These are phyloP conservation scores for Catostomus latipinnis DNA, from an alignment of 2,797 vertebrate genomes.

Conservation along the genomic window DNA sequence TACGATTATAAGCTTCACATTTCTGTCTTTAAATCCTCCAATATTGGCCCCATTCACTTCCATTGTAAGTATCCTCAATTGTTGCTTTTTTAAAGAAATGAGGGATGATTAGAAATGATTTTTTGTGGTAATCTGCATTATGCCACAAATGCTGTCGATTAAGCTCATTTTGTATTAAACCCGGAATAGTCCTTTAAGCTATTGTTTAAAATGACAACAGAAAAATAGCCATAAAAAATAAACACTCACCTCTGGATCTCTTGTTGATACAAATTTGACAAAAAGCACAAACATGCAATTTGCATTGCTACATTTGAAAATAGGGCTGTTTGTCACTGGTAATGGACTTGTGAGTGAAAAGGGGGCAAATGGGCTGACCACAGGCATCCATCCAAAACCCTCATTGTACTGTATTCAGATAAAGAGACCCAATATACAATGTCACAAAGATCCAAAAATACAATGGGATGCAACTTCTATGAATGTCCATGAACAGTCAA, in stretches of 20 bases:
- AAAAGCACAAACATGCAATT: constrained; percentile 37
- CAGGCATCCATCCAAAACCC: constrained; percentile 64
- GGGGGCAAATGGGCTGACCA: constrained; percentile 62
- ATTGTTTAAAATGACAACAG: background rate
- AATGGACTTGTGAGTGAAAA: constrained; percentile 45
- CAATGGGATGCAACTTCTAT: constrained; percentile 64
- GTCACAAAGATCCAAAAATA: constrained; percentile 65
- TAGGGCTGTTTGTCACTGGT: constrained; percentile 36
- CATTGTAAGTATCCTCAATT: too few species aligned
- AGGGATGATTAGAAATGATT: too few species aligned
- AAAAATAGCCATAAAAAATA: background rate
- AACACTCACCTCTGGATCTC: constrained; percentile 51
- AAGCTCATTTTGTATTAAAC: too few species aligned
- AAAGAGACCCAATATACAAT: constrained; percentile 66
- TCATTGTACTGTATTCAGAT: constrained; percentile 66
- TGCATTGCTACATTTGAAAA: constrained; percentile 54
- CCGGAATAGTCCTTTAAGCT: too few species aligned
- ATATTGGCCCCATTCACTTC: too few species aligned
- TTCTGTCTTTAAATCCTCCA: too few species aligned
- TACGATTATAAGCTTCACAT: too few species aligned
- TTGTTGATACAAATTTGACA: constrained; percentile 40
- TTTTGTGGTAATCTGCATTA: too few species aligned
- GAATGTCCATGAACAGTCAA: constrained; percentile 63
- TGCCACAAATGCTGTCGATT: too few species aligned
- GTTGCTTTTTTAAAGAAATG: too few species aligned